These are phyloP conservation scores for Anas platyrhynchos DNA, from an alignment of 2,113 vertebrate species.

Conservation along the genomic window DNA sequence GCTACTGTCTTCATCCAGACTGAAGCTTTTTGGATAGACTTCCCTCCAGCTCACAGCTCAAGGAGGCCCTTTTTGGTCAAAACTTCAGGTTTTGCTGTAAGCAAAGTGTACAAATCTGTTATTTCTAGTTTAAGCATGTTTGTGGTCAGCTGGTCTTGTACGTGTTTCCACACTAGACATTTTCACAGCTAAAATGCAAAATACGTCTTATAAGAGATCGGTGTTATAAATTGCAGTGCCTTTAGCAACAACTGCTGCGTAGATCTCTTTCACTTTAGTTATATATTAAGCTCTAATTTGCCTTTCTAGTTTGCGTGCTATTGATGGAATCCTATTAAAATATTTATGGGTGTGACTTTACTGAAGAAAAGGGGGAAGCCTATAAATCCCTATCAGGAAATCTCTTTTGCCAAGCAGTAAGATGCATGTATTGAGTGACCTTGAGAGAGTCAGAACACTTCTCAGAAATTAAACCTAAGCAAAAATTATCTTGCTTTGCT, in stretches of 20 bases:
- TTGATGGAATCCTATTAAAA: background rate
- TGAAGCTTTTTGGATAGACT: background rate
- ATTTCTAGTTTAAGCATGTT: background rate
- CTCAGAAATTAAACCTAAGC: background rate
- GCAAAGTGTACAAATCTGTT: background rate
- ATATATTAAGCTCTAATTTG: background rate
- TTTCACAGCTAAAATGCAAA: background rate
- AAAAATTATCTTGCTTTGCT: background rate
- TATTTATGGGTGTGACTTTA: background rate
- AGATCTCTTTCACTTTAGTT: background rate
- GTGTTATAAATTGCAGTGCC: background rate
- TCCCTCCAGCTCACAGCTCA: background rate
- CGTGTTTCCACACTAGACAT: fast-evolving
- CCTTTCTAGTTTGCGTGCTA: background rate
- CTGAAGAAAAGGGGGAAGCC: background rate
- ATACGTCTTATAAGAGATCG: background rate
- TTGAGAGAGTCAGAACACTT: background rate
- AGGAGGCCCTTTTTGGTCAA: background rate
- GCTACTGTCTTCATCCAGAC: background rate
- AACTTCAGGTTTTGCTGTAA: background rate
- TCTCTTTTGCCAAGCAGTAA: background rate
- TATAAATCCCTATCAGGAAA: background rate
- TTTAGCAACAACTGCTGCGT: background rate
- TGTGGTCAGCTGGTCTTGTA: background rate
- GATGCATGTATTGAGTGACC: background rate